Evolutionary conservation across 2,888 invertebrate genomes (phyloP), one percentile per base, ranked within the genome.

Genomic region (Pharmacophagus antenor): DNA sequence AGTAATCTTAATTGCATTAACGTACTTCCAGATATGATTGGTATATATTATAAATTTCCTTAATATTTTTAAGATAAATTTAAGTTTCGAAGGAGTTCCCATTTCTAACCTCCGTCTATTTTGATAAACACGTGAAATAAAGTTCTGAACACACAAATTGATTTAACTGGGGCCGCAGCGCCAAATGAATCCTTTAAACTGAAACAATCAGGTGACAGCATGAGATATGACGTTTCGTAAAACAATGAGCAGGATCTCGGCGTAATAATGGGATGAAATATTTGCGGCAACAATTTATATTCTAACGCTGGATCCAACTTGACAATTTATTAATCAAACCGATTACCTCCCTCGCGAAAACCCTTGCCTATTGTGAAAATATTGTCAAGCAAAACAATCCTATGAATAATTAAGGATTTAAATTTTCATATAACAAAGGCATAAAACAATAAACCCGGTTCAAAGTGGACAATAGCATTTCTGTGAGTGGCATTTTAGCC

Each of bases 291-390:
- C 89, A 87, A 90, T 90, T 89, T 86, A 90, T 88, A 88, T 85
- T 86, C 85, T 84, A 86, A 82, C 85, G 72, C 81, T 84, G 90
- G 88, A 89, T 90, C 84, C 88, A 86, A 88, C 84, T 89, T 90
- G 90, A 89, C 90, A 90, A 90, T 90, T 89, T 90, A 90, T 90
- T 90, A 89, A 89, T 90, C 90, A 90, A 86, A 87, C 82, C 88
- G 88, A 90, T 90, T 90, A 88, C 89, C 85, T 80, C 87, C 85
- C 89, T 75, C 73, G 80, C 80, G 76, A 82, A 69, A 79, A 80
- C 84, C 81, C 79, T 71, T 79, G 82, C 76, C 88, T 87, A 88
- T 90, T 90, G 88, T 89, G 89, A 85, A 90, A 90, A 89, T 90
- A 90, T 87, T 88, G 86, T 84, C 82, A 76, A 74, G 76, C 82